phyloP scores from a whole-genome alignment of 2,113 vertebrate genomes.

The Sclerurus mexicanus region DNA sequence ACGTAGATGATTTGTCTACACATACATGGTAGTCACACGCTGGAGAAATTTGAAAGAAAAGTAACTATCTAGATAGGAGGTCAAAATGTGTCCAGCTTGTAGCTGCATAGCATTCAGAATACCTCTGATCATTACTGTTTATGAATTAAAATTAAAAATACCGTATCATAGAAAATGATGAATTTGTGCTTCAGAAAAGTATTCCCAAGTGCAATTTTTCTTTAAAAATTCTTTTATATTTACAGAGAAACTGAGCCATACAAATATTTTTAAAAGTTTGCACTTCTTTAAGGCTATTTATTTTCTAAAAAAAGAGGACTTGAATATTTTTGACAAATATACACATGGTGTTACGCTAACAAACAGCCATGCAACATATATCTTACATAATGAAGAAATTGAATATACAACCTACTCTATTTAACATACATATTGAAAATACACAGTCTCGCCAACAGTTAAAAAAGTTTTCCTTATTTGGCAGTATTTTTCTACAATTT shows the following conservation, averaged over 20 bases:
- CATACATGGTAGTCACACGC: neutral
- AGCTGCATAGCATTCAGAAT: constrained; percentile 21
- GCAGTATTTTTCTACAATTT: constrained; percentile 72
- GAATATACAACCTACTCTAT: constrained; percentile 77
- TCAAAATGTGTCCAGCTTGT: neutral
- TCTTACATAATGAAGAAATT: constrained; percentile 76
- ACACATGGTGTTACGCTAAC: constrained; percentile 75
- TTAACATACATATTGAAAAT: constrained; percentile 76
- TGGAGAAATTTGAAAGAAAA: neutral
- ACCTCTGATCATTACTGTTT: neutral
- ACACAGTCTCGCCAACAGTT: constrained; percentile 71
- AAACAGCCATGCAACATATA: constrained; percentile 81
- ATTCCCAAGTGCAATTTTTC: constrained; percentile 37
- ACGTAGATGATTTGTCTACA: neutral
- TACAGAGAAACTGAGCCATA: constrained; percentile 64
- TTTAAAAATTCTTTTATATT: constrained; percentile 47
- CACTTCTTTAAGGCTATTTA: constrained; percentile 80
- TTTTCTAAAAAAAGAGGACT: constrained; percentile 80
- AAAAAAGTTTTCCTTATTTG: constrained; percentile 73
- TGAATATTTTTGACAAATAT: constrained; percentile 78
- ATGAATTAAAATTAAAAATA: constrained; percentile 36
- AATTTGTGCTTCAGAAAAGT: constrained; percentile 36
- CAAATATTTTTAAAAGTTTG: constrained; percentile 72
- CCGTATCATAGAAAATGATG: neutral
- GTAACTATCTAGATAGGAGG: neutral